These are phyloP conservation scores for Schizothorax lantsangensis DNA, from an alignment of 2,797 vertebrate genomes.

Conservation along the genomic window DNA sequence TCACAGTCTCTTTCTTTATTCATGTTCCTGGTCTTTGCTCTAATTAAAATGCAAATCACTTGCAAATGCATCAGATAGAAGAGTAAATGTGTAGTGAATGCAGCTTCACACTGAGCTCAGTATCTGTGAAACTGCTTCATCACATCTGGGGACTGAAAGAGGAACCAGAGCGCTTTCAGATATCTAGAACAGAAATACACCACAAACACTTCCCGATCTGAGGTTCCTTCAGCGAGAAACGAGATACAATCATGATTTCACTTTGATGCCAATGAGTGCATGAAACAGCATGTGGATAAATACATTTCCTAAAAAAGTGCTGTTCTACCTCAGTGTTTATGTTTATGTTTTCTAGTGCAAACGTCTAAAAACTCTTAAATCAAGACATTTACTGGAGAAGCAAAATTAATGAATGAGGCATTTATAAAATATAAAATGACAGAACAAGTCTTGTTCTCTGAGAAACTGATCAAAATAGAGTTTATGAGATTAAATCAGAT, in stretches of 20 bases:
- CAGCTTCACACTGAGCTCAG: neutral
- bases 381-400: neutral
- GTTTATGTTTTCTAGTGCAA: neutral
- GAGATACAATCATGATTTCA: neutral
- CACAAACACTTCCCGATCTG: neutral
- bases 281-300: neutral
- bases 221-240: neutral
- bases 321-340: neutral
- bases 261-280: neutral
- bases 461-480: no score
- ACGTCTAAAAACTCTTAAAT: neutral
- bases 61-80: no score
- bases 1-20: neutral
- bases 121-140: neutral
- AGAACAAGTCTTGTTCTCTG: neutral
- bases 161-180: neutral
- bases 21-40: neutral
- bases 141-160: neutral
- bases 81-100: no score
- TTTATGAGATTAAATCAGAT: no score
- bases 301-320: neutral
- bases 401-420: neutral
- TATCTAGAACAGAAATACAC: neutral
- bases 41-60: neutral
- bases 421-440: neutral